These are phyloP conservation scores for Nibea coibor DNA, from an alignment of 2,113 vertebrate genomes.

Conservation along the genomic window DNA sequence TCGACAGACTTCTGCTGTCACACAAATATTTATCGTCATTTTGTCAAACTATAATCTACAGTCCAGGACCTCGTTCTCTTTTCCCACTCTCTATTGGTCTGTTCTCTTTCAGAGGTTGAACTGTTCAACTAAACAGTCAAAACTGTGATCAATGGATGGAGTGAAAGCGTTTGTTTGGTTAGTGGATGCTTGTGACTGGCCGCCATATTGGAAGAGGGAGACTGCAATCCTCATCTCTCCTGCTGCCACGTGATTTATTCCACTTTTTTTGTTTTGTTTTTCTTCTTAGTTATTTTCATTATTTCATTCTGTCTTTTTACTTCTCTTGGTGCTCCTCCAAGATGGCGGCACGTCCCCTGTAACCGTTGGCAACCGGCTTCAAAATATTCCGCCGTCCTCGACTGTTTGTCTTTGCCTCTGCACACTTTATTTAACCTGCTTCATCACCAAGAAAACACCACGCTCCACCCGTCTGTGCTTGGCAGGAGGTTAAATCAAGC, in stretches of 20 bases:
- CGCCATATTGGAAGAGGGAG: not conserved
- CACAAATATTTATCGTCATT: too few species aligned
- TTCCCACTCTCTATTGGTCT: too few species aligned
- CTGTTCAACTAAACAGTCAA: not conserved
- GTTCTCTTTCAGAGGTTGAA: too few species aligned
- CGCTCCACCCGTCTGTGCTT: not conserved
- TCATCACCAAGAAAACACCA: not conserved
- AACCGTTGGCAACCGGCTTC: not conserved
- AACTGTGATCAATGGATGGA: not conserved
- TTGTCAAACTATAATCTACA: too few species aligned
- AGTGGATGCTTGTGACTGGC: not conserved
- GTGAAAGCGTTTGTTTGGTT: not conserved
- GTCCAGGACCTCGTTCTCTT: too few species aligned
- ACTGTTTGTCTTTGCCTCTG: not conserved
- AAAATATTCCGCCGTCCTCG: not conserved
- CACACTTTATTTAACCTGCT: not conserved
- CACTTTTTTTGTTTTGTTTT: not conserved
- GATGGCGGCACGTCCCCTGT: not conserved
- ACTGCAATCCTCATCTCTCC: slow-evolving; percentile 1
- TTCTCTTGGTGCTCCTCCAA: not conserved
- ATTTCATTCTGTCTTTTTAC: not conserved
- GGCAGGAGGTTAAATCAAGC: not conserved
- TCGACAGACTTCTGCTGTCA: too few species aligned
- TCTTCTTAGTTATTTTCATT: not conserved
- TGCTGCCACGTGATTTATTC: not conserved